Base-by-base conservation (phyloP, 2,888 invertebrate species). In the Heteromyza rotundicornis region DNA sequence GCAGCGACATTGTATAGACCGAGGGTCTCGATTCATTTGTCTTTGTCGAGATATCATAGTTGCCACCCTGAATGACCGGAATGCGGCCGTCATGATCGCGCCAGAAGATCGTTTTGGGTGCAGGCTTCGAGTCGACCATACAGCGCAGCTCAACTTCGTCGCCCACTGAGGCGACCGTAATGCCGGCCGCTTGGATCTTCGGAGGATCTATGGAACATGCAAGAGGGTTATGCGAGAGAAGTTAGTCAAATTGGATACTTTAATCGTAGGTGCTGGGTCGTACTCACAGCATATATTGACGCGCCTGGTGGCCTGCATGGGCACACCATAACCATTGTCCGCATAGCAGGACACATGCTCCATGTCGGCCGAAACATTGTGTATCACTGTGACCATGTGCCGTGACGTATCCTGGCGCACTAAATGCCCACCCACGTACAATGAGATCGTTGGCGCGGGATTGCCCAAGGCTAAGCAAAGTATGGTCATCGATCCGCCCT, bases 341-440 rank as follows among this genome's bases (percentile, higher is more conserved):
- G 92, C 94, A 82, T 92, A 93, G 80, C 94, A 94, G 0, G 92
- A 91, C 65, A 94, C 90, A 80, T 92, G 90, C 76, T 92, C 89
- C 92, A 93, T 93, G 80, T 92, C 92, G 1, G 90, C 86, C 0
- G 92, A 92, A 12, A 94, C 90, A 80, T 94, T 94, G 78, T 92
- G 90, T 64, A 93, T 89, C n/a, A 91, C 90, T 0, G 93, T 92
- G 47, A 94, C 92, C 91, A 94, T 91, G 81, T 94, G 93, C 1
- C 93, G 85, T 0, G 92, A 92, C 35, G 89, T 89, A 67, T 92
- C 92, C 82, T 93, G 92, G 1, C 91, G 86, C n/a, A 93, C 90
- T n/a, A 93, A 85, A 61, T 87, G 87, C 51, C 88, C 88, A 79
- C 83, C 70, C 52, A 94, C 90, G 78, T 93, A 94, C 0, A 94